These are phyloP conservation scores for Tetanocera ferruginea DNA, from an alignment of 2,888 invertebrate genomes.

Conservation along the genomic window DNA sequence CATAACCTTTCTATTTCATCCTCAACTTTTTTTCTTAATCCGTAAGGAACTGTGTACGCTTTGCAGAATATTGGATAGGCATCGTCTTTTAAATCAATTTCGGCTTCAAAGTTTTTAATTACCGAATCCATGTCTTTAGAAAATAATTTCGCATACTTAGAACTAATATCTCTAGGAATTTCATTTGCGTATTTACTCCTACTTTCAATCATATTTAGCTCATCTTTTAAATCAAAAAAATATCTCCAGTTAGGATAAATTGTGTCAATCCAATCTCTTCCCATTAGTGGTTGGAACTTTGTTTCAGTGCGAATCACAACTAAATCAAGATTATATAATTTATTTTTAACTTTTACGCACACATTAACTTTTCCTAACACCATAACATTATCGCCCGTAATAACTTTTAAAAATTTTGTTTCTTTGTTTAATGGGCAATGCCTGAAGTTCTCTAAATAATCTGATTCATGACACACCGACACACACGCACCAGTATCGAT, in stretches of 20 bases:
- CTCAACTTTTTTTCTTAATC: conserved; percentile 14
- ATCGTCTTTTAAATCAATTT: not conserved
- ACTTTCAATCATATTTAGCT: not conserved
- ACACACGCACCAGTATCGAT: too few species aligned
- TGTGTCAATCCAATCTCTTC: conserved; percentile 25
- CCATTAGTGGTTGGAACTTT: conserved; percentile 9
- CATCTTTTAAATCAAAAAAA: not conserved
- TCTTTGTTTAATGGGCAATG: too few species aligned
- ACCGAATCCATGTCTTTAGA: not conserved
- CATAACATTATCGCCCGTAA: too few species aligned
- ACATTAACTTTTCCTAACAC: too few species aligned
- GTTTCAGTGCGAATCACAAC: too few species aligned
- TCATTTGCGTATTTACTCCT: not conserved
- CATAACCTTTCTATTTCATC: not conserved
- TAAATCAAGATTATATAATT: too few species aligned
- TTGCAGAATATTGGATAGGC: conserved; percentile 1
- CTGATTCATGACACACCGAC: too few species aligned
- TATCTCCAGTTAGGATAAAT: conserved; percentile 17
- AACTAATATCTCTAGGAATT: not conserved
- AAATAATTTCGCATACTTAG: not conserved
- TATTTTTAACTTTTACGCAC: too few species aligned
- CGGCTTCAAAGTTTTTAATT: not conserved
- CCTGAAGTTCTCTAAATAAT: too few species aligned
- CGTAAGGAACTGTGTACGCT: not conserved
- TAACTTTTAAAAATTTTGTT: too few species aligned